Evolutionary conservation across 1,140 invertebrate species (phyloP).

Genomic region (Fopius arisanus): DNA sequence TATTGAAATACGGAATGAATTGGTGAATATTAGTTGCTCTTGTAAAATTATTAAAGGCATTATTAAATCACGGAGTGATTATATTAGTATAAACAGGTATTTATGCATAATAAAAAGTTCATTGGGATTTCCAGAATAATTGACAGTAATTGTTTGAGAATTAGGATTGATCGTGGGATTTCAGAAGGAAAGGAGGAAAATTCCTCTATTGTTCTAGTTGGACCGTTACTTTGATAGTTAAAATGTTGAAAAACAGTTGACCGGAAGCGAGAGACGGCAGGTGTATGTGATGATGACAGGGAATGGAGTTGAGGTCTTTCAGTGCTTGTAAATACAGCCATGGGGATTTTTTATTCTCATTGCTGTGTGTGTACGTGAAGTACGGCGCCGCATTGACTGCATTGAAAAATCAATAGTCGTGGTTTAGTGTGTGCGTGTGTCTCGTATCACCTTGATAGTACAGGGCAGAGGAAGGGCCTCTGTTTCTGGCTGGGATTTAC

Average conservation of each 20-base stretch:
- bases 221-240: no score
- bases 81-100: no score
- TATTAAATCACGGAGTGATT: no score
- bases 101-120: no score
- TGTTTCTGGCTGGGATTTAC: background rate
- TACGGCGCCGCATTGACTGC: conserved; percentile 58
- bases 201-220: no score
- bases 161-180: no score
- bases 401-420: conserved; percentile 60
- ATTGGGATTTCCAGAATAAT: no score
- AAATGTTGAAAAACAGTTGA: background rate
- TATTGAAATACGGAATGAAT: no score
- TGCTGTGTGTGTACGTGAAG: background rate
- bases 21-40: no score
- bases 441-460: conserved; percentile 44
- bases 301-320: background rate
- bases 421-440: conserved; percentile 33
- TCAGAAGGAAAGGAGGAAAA: no score
- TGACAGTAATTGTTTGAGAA: no score
- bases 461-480: background rate
- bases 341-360: background rate
- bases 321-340: background rate
- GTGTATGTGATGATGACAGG: background rate
- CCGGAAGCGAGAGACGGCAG: background rate
- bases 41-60: no score